Evolutionary conservation across 2,797 vertebrate species (phyloP).

Genomic region (Paratrypauchen microcephalus): DNA sequence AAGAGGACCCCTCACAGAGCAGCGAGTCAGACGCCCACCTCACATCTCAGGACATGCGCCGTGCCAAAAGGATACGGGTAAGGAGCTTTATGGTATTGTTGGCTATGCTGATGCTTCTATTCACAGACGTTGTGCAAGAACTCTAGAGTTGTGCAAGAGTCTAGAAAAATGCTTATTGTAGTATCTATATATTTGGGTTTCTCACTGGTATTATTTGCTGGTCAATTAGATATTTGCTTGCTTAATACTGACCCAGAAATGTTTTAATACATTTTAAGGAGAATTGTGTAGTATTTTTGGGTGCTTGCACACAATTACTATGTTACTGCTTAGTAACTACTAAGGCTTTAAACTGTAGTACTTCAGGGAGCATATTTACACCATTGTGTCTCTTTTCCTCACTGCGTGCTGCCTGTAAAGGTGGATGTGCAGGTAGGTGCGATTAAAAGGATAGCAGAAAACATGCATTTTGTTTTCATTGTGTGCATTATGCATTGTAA

Average conservation of each 20-base stretch:
- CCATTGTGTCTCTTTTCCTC: slow-evolving; percentile 77
- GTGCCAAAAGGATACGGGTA: slow-evolving; percentile 89
- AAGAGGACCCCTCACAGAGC: slow-evolving; percentile 73
- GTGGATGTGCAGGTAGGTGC: slow-evolving; percentile 93
- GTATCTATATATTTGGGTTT: background rate
- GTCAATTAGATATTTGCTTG: background rate
- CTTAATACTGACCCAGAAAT: background rate
- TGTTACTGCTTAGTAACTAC: too few species aligned
- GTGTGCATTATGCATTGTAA: slow-evolving; percentile 24
- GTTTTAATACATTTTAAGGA: background rate
- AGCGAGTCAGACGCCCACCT: slow-evolving; percentile 78
- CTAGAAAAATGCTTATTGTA: background rate
- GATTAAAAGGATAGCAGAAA: slow-evolving; percentile 26
- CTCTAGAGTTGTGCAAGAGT: too few species aligned
- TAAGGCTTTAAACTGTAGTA: slow-evolving; percentile 12
- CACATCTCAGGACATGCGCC: slow-evolving; percentile 90
- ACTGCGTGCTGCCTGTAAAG: slow-evolving; percentile 80
- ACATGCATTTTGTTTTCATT: slow-evolving; percentile 7
- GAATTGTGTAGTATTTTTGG: background rate
- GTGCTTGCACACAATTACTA: background rate
- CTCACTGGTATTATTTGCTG: background rate
- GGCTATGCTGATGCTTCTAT: background rate
- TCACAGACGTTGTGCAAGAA: background rate
- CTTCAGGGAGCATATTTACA: slow-evolving; percentile 49
- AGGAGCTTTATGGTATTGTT: slow-evolving; percentile 17